phyloP scores from a whole-genome alignment of 2,888 invertebrate species.

The Himalopsyche anomala region DNA sequence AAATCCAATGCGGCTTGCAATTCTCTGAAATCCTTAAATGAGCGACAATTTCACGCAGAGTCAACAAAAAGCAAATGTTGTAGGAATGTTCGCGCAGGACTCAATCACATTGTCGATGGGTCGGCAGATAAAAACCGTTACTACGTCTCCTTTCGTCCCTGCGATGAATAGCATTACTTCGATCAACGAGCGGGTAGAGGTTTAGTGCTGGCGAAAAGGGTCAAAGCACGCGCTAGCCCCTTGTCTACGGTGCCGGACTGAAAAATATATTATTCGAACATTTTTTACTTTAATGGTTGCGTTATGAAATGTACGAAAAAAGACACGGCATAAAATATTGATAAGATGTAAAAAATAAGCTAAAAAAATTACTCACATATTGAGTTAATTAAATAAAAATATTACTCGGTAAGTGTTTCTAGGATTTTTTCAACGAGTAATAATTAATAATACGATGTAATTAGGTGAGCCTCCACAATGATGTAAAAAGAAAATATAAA shows the following conservation, averaged over 20 bases:
- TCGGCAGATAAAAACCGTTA: conserved; percentile 53
- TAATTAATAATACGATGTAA: too few species aligned
- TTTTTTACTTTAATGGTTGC: neutral
- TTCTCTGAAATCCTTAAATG: neutral
- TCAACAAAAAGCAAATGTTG: conserved; percentile 7
- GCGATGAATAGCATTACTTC: neutral
- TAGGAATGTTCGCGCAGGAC: conserved; percentile 51
- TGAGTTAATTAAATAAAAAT: too few species aligned
- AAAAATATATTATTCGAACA: neutral
- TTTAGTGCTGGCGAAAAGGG: neutral
- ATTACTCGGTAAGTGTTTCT: too few species aligned
- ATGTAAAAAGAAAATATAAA: too few species aligned
- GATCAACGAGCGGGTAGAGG: neutral
- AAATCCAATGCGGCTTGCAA: neutral
- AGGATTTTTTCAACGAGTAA: too few species aligned
- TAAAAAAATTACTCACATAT: too few species aligned
- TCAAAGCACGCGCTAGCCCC: conserved; percentile 2
- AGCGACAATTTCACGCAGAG: neutral
- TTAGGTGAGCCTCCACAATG: too few species aligned
- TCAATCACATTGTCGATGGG: conserved; percentile 56
- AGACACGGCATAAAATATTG: too few species aligned
- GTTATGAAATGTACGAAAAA: neutral
- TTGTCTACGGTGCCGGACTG: neutral
- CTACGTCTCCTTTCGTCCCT: conserved; percentile 54
- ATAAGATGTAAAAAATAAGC: too few species aligned